Evolutionary conservation across 2,888 invertebrate species (phyloP).

Genomic region (Pollenia amentaria): DNA sequence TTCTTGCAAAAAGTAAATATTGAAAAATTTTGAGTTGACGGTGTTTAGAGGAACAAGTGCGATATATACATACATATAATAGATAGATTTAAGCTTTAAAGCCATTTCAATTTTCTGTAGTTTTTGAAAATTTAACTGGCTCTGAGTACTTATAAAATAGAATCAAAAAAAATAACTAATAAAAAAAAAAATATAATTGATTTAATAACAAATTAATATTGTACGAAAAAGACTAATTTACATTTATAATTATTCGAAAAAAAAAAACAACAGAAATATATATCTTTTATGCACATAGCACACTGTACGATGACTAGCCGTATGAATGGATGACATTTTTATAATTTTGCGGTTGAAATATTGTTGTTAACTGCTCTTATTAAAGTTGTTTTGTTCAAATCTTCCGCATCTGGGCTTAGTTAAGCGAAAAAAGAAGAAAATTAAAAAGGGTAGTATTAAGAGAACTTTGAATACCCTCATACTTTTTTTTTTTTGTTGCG

Average conservation of each 20-base stretch:
- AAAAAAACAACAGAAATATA: not conserved
- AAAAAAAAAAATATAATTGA: too few species aligned
- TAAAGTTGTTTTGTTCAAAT: conserved; percentile 1
- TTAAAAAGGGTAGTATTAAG: not conserved
- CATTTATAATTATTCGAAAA: conserved; percentile 23
- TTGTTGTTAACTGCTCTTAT: conserved; percentile 41
- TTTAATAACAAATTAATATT: too few species aligned
- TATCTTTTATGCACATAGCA: not conserved
- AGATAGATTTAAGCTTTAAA: too few species aligned
- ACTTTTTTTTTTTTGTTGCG: too few species aligned
- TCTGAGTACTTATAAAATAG: too few species aligned
- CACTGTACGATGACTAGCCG: not conserved
- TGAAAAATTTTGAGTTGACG: too few species aligned
- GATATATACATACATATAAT: too few species aligned
- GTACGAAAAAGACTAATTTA: not conserved
- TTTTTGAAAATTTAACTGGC: too few species aligned
- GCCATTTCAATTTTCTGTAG: too few species aligned
- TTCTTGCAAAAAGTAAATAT: too few species aligned
- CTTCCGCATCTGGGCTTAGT: conserved; percentile 20
- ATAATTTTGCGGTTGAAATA: conserved; percentile 24
- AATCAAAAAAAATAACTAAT: too few species aligned
- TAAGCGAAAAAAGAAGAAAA: not conserved
- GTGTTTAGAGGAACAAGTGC: too few species aligned
- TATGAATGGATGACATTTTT: not conserved
- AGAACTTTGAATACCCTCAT: not conserved